Conservation (phyloP, 2,797 vertebrate genomes). For the Calcarius lapponicus region DNA sequence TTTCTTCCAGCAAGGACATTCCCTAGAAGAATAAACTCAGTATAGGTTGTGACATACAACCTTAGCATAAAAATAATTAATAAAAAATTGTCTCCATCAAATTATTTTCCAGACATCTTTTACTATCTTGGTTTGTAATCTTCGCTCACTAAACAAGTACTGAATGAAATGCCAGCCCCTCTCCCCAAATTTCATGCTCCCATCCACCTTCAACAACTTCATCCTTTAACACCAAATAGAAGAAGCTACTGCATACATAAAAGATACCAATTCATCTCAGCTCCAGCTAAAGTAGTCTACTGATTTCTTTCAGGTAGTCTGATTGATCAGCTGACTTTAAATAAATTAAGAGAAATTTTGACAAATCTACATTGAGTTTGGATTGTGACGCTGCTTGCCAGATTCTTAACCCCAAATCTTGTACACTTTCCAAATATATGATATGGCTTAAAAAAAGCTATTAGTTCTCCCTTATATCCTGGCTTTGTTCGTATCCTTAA, state of each 20-base stretch:
- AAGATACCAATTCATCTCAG: not conserved
- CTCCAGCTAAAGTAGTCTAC: not conserved
- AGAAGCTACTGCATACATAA: not conserved
- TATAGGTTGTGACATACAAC: not conserved
- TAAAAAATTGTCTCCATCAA: not conserved
- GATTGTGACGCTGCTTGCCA: not conserved
- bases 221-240: not conserved
- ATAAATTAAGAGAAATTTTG: not conserved
- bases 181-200: not conserved
- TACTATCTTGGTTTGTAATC: not conserved
- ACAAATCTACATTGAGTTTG: not conserved
- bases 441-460: not conserved
- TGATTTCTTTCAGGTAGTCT: not conserved
- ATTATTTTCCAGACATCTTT: not conserved
- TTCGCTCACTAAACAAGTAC: not conserved
- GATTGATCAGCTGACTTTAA: not conserved
- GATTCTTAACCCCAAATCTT: not conserved
- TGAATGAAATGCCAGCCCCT: not conserved
- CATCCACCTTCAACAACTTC: not conserved
- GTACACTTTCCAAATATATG: not conserved
- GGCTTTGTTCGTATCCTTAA: not conserved
- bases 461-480: not conserved
- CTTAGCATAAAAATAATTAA: not conserved
- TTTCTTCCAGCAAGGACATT: not conserved
- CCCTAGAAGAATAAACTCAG: not conserved